These are phyloP conservation scores for Heliconius charithonia DNA, from an alignment of 2,888 invertebrate species.

Conservation along the genomic window DNA sequence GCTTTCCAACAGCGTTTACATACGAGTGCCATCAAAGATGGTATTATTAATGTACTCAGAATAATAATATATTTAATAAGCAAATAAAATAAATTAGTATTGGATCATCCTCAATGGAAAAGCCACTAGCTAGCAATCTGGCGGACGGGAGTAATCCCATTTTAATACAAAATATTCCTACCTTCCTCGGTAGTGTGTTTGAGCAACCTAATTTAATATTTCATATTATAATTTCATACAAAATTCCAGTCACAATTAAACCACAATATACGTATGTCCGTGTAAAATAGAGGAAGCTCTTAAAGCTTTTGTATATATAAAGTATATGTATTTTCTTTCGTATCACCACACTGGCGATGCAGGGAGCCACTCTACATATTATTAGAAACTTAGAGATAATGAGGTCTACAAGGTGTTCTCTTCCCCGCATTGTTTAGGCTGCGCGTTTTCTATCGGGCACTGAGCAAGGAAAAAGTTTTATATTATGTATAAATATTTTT, in stretches of 20 bases:
- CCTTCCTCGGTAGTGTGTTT: not conserved
- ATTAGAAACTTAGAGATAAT: not conserved
- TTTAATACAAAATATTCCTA: constrained; percentile 1
- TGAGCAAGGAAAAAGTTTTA: too few species aligned
- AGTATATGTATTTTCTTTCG: not conserved
- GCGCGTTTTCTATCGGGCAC: too few species aligned
- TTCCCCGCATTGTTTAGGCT: too few species aligned
- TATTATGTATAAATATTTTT: too few species aligned
- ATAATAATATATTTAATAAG: not conserved
- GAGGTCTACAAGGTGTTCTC: too few species aligned
- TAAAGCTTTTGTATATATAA: not conserved
- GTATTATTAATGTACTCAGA: too few species aligned
- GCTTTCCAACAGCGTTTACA: too few species aligned
- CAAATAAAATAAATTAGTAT: constrained; percentile 83
- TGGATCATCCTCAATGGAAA: not conserved
- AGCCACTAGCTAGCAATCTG: not conserved
- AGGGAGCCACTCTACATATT: not conserved
- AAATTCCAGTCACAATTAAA: constrained; percentile 4
- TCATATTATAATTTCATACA: not conserved
- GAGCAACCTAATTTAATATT: constrained; percentile 18
- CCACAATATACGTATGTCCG: not conserved
- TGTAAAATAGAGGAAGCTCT: not conserved
- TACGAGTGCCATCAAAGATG: too few species aligned
- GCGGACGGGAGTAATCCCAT: not conserved
- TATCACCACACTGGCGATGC: not conserved